Percentiles rank a stretch among this genome's conserved stretches.
phyloP scores from a whole-genome alignment of 2,888 invertebrate species.

The Drosophila cracens region DNA sequence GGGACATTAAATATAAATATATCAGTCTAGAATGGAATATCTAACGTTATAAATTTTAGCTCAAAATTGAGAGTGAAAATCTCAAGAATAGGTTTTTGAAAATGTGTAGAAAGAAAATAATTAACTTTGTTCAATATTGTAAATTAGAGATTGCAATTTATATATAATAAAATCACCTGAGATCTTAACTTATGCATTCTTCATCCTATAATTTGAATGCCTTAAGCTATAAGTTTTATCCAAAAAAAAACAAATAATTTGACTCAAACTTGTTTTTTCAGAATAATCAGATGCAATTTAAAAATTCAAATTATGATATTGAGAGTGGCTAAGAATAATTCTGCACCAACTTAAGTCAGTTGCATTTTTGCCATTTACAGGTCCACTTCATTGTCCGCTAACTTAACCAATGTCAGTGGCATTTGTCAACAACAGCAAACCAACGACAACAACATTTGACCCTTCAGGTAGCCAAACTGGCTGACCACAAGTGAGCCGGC shows the following conservation, averaged over 20 bases:
- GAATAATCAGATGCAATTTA: neutral
- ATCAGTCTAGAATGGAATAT: neutral
- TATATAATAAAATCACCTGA: neutral
- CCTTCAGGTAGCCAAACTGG: conserved; percentile 54
- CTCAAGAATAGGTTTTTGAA: neutral
- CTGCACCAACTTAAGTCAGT: neutral
- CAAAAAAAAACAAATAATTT: too few species aligned
- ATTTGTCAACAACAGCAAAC: conserved; percentile 65
- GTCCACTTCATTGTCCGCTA: neutral
- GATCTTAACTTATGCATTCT: neutral
- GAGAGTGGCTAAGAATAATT: neutral
- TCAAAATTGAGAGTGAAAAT: neutral
- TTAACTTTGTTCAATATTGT: neutral
- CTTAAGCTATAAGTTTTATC: too few species aligned
- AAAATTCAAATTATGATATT: neutral
- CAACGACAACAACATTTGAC: conserved; percentile 44
- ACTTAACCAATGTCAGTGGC: conserved; percentile 26
- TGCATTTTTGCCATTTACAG: neutral
- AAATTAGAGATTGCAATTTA: neutral
- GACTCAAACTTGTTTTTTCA: too few species aligned
- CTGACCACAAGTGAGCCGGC: conserved; percentile 66
- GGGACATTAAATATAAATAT: neutral
- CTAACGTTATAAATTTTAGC: neutral
- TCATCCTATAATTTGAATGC: too few species aligned
- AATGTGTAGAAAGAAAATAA: neutral